These are phyloP conservation scores for Alloscopus bannaensis DNA, from an alignment of 2,888 invertebrate genomes.

Conservation along the genomic window DNA sequence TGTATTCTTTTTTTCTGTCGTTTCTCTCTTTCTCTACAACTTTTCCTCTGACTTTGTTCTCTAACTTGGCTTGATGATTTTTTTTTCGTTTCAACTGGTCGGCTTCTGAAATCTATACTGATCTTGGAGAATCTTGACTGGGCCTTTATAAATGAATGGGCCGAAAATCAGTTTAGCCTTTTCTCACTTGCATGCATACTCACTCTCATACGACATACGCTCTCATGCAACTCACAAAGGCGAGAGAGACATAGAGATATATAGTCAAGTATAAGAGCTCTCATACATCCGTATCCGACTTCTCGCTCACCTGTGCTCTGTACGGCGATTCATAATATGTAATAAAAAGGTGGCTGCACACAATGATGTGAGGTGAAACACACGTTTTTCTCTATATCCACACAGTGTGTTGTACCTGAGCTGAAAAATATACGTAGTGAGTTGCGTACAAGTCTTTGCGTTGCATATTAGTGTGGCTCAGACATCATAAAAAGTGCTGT, in stretches of 20 bases:
- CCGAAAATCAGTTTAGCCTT: slow-evolving; percentile 54
- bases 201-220: too few species aligned
- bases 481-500: too few species aligned
- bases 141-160: slow-evolving; percentile 66
- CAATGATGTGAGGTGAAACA: not conserved
- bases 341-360: slow-evolving; percentile 28
- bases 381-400: not conserved
- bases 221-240: too few species aligned
- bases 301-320: slow-evolving; percentile 52
- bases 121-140: slow-evolving; percentile 51
- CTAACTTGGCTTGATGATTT: slow-evolving; percentile 18
- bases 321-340: slow-evolving; percentile 14
- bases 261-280: too few species aligned
- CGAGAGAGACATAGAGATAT: too few species aligned
- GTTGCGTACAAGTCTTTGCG: too few species aligned
- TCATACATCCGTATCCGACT: slow-evolving; percentile 60
- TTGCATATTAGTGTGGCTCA: too few species aligned
- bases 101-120: slow-evolving; percentile 63
- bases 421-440: too few species aligned
- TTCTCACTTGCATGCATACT: too few species aligned
- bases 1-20: too few species aligned
- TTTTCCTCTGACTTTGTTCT: slow-evolving; percentile 17
- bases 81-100: slow-evolving; percentile 58
- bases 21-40: slow-evolving; percentile 18
- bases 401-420: too few species aligned